Conservation (phyloP, 2,113 vertebrate species). For the Sturnira hondurensis region DNA sequence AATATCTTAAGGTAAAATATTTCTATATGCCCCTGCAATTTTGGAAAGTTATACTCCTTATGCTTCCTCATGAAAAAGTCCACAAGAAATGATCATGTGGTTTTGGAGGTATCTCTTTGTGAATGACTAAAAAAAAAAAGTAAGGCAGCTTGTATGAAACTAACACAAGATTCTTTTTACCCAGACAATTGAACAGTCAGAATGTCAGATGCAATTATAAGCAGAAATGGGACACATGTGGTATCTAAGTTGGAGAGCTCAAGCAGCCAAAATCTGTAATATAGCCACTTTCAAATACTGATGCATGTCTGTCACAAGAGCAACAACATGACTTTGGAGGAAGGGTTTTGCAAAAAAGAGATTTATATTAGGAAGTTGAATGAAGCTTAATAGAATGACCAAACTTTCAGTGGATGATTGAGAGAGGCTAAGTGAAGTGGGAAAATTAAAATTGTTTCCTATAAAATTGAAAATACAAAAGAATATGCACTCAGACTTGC, state of each 20-base stretch:
- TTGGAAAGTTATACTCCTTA: neutral
- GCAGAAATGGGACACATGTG: neutral
- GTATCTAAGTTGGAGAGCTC: neutral
- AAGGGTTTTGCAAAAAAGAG: neutral
- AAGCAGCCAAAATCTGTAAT: neutral
- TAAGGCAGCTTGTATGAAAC: constrained; percentile 31
- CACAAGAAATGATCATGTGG: neutral
- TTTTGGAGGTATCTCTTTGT: neutral
- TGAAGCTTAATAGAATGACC: constrained; percentile 13
- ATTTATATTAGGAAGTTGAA: constrained; percentile 39
- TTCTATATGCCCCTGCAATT: neutral
- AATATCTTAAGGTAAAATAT: neutral
- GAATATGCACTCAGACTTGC: constrained; percentile 4
- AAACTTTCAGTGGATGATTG: neutral
- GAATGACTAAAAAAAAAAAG: neutral
- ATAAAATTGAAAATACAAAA: constrained; percentile 42
- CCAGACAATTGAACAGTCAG: neutral
- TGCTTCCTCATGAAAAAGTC: neutral
- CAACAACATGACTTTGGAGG: neutral
- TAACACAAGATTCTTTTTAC: neutral
- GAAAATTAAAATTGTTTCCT: constrained; percentile 50
- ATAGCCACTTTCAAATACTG: constrained; percentile 48
- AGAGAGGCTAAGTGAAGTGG: neutral
- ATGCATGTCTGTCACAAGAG: constrained; percentile 18
- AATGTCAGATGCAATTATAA: constrained; percentile 23